Evolutionary conservation across 2,113 vertebrate genomes (phyloP).

Genomic region (Notarius quadriscutis): DNA sequence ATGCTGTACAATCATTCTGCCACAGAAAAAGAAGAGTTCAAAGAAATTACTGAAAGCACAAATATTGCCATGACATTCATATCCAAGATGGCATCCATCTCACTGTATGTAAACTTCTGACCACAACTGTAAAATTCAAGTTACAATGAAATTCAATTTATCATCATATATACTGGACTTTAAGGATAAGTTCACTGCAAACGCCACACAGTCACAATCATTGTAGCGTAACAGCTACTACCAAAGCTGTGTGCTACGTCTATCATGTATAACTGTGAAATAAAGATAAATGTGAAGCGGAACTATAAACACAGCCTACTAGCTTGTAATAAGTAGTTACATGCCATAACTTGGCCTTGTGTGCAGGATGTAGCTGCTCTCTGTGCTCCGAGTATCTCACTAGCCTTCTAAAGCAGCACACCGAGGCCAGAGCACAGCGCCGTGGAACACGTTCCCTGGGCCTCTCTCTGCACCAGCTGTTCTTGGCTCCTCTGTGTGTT

Average conservation of each 20-base stretch:
- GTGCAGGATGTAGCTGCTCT: neutral
- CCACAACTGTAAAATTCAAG: neutral
- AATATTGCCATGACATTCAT: too few species aligned
- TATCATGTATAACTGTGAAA: neutral
- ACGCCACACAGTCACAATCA: neutral
- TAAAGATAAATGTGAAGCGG: neutral
- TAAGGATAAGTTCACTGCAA: neutral
- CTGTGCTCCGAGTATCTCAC: neutral
- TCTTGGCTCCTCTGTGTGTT: slow-evolving; percentile 51
- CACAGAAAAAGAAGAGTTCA: too few species aligned
- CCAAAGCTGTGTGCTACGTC: neutral
- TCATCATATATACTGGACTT: neutral
- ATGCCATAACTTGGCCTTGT: neutral
- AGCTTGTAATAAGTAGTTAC: neutral
- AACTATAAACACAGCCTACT: neutral
- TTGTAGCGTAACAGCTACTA: neutral
- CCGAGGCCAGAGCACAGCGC: slow-evolving; percentile 6
- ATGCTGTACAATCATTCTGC: too few species aligned
- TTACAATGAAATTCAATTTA: neutral
- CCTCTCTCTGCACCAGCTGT: slow-evolving; percentile 56
- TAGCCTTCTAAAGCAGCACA: neutral
- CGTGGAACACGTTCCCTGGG: slow-evolving; percentile 32
- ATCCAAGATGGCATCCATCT: too few species aligned
- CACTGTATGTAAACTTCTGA: too few species aligned
- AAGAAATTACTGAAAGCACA: too few species aligned